Base-by-base conservation (phyloP, 2,113 vertebrate genomes). In the Barbus barbus region DNA sequence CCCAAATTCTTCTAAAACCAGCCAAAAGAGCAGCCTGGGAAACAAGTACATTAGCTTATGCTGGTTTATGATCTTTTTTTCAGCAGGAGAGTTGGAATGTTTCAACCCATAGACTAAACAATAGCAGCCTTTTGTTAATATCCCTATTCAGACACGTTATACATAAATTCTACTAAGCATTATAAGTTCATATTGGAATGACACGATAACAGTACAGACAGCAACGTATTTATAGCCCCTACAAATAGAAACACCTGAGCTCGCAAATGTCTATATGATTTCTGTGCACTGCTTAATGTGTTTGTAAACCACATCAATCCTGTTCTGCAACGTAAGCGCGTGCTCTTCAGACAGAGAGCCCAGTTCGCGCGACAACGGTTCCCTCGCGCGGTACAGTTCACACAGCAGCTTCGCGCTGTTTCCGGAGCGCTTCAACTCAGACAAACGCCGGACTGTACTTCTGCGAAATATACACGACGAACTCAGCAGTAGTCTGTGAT, bases 391-490 rank as follows among this genome's bases (percentile, higher is more conserved):
- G 87, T 94, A 96, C 1, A 94, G 93, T 67, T 90, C 89, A 61
- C 91, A 93, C 12, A 96, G 90, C 84, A 94, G 90, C 28, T 92
- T 86, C 0, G 94, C 93, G 0, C 93, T 91, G 86, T 93, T 94
- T 65, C 90, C 93, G 46, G 88, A 90, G 18, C 89, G 90, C 87
- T 95, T 92, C 36, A 96, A 87, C 63, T 95, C 95, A 44, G 93
- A 89, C 1, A 96, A 90, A 0, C 92, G 89, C 56, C 90, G 88
- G 3, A 91, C 95, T 0, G 95, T 95, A 73, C 92, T 92, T 87
- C 94, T 94, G 41, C 95, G 93, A 89, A 96, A 96, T 71, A 96
- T 85, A 78, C 95, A 96, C 77, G 96, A 90, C 0, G 95, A 95
- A 83, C 89, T 91, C 0, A 96, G 90, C 80, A 96, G 85, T 0